Base-by-base conservation (phyloP, 1,140 invertebrate genomes). In the Lutraria rhynchaena region DNA sequence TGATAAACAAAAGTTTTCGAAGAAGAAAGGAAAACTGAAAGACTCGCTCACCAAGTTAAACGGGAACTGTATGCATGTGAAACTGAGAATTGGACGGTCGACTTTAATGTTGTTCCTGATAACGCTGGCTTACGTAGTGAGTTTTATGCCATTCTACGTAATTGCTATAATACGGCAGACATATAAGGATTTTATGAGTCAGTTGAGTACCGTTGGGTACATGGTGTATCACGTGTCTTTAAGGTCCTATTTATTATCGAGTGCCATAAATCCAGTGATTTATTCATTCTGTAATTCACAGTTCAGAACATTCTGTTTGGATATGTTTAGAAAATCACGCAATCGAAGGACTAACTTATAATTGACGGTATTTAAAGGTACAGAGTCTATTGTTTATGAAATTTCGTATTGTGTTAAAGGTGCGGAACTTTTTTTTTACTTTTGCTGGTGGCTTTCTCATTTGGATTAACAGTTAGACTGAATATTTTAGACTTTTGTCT, bases 231-330 rank as follows among this genome's bases (percentile, higher is more conserved):
- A 71, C 51, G 24, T 81, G 29, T 81, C 60, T 55, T 31, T 81
- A 37, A 73, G 78, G 33, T 81, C 78, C 2, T 81, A 81, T 55
- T 22, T 81, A 29, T 65, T 81, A 19, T 81, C 69, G 13, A 63
- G 78, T 81, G 78, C 78, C 19, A 71, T 81, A 11, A 81, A 81
- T 35, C 78, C 78, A 19, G 46, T 81, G 7, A 81, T 81, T 9
- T 81, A 81, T 41, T 81, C 78, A 11, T 81, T 81, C 46, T 81
- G 78, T 73, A 81, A 81, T 57, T 27, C 41, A 17, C 78, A 81
- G 35, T 81, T 81, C 35, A 71, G 78, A 13, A 29, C 7, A 9
- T 57, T 57, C 9, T 41, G 37, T 41, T 51, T 78, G 15, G 51
- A 78, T 78, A 57, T 65, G 60, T 65, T 27, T 3, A 81, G 51